Evolutionary conservation across 2,888 invertebrate species (phyloP), one percentile per base, ranked within the genome.

Genomic region (Trachelus stipa): DNA sequence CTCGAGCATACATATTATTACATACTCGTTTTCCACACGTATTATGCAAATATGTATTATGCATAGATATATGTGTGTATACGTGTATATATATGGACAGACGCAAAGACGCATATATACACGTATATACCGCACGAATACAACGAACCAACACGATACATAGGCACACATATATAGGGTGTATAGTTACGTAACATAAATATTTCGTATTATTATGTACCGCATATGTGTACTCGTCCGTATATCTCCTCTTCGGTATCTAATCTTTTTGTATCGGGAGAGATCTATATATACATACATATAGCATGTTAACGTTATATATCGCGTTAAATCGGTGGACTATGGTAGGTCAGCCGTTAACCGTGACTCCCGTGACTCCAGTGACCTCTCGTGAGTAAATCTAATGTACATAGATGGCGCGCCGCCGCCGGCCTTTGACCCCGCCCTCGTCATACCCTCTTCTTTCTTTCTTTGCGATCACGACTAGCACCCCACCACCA

Each of bases 401-500:
- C 87, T 40, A 90, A 91, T 91, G 91, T 91, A 91, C 88, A 91
- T 91, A 91, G 90, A 91, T 89, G 90, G 90, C 90, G 89, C 90
- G 89, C 90, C 90, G 91, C 89, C 89, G 91, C 90, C 90, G 89
- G 90, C 90, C 91, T 86, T 88, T 89, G 89, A 91, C 89, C 89
- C 90, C 89, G 90, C 90, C 90, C 89, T 91, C 89, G 90, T 90
- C 90, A 90, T 90, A 90, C 89, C 89, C 89, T 89, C 89, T 91
- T 89, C 90, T 88, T 90, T 89, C 91, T 89, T 89, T 91, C 89
- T 90, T 88, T 90, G 89, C 91, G 91, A 90, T 91, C 90, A 91
- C 91, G 90, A 91, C 89, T 91, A 91, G 91, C 91, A 91, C 90
- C 90, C 88, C 89, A 90, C 89, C 90, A 90, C 90, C 90, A 90